phyloP scores from a whole-genome alignment of 2,888 invertebrate species.

The Zhuqinia jingwanae region DNA sequence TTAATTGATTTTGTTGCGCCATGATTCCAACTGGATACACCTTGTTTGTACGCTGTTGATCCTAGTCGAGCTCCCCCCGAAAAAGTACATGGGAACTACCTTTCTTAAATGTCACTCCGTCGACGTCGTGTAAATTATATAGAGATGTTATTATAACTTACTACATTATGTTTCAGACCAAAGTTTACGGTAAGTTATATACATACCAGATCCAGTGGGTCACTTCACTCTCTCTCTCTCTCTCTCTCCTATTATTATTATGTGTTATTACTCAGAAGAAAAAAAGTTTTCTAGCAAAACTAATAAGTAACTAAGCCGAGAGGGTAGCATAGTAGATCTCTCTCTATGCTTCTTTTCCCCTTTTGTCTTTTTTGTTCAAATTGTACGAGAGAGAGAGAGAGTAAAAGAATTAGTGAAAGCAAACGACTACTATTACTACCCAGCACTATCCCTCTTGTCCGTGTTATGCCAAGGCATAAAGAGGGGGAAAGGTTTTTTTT shows the following conservation, averaged over 20 bases:
- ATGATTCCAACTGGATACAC: constrained; percentile 10
- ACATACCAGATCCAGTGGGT: constrained; percentile 20
- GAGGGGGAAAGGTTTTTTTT: not conserved
- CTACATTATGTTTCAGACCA: not conserved
- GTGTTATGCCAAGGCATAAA: no score
- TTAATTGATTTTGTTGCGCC: constrained; percentile 38
- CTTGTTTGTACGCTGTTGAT: no score
- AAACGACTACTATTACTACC: constrained; percentile 12
- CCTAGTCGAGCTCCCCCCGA: no score
- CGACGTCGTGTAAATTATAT: no score
- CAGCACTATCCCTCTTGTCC: not conserved
- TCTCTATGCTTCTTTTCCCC: constrained; percentile 29
- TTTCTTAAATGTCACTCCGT: no score
- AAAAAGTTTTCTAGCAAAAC: constrained; percentile 44
- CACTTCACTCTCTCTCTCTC: no score
- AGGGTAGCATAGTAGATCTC: constrained; percentile 42
- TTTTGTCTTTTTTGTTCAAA: constrained; percentile 14
- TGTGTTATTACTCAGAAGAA: constrained; percentile 7
- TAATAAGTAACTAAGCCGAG: constrained; percentile 53
- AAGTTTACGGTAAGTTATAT: no score
- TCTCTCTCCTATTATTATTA: constrained; percentile 10
- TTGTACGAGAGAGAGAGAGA: constrained; percentile 3
- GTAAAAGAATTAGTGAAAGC: constrained; percentile 31
- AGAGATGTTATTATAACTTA: not conserved
- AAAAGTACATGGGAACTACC: no score